Evolutionary conservation across 2,113 vertebrate species (phyloP).

Genomic region (Misgurnus anguillicaudatus): DNA sequence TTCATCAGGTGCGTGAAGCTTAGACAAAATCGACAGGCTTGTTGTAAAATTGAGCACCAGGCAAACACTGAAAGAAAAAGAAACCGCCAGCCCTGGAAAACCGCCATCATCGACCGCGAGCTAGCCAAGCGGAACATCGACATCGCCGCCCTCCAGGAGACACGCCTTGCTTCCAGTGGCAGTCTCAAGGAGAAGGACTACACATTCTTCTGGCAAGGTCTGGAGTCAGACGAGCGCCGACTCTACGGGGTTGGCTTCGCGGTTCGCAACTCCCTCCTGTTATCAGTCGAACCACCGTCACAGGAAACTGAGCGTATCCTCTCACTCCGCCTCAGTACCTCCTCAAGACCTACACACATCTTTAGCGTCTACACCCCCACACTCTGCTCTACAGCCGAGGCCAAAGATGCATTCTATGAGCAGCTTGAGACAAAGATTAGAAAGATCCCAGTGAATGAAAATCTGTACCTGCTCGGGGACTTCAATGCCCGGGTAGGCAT

Average conservation of each 20-base stretch:
- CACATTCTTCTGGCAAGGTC: too few species aligned
- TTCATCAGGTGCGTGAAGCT: not conserved
- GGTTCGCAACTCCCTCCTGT: too few species aligned
- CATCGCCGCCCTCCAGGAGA: too few species aligned
- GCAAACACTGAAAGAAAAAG: not conserved
- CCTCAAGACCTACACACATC: too few species aligned
- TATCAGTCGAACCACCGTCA: too few species aligned
- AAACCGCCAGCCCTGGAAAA: constrained; percentile 1
- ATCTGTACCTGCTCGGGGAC: not conserved
- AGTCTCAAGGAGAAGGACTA: too few species aligned
- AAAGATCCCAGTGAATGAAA: not conserved
- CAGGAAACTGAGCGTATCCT: too few species aligned
- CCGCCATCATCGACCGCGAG: not conserved
- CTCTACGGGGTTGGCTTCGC: too few species aligned
- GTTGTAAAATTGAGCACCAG: not conserved
- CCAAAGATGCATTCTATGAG: not conserved
- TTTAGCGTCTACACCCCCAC: not conserved
- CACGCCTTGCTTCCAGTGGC: too few species aligned
- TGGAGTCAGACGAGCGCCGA: too few species aligned
- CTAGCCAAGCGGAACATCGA: not conserved
- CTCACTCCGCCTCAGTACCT: too few species aligned
- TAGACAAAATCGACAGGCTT: not conserved
- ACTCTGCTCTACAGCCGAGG: not conserved
- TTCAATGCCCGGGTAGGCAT: not conserved
- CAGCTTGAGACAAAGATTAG: not conserved